Base-by-base conservation (phyloP, 2,113 vertebrate species). In the Seriola quinqueradiata region DNA sequence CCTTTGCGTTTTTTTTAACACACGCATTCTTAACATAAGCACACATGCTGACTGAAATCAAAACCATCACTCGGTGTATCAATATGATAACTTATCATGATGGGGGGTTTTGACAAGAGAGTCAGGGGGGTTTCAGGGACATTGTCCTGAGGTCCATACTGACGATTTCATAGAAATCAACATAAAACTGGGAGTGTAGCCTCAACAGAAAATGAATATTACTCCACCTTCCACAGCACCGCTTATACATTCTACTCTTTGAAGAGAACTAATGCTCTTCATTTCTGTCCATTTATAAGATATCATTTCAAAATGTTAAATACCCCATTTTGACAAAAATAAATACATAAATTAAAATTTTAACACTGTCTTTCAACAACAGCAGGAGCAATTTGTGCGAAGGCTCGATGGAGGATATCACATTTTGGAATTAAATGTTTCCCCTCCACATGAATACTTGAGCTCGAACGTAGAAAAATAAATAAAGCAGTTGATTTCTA, bases 151-250 rank as follows among this genome's bases (percentile, higher is more conserved):
- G 83, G 60, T 23, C 58, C 74, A 40, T 59, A 63, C 32, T 55
- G 68, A 91, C 81, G 86, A 95, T 96, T 96, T 96, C 95, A 95
- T 64, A 93, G 95, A 95, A 96, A 96, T 96, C 94, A 94, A 86
- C 89, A 16, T 75, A 58, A 61, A 60, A 66, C 63, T 54, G 83
- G 78, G 87, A 89, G 79, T 79, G 61, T 76, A 59, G 70, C 83
- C 75, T 76, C 10, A 44, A 5, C 32, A 28, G 10, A 76, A 77
- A 84, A 73, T 34, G 19, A 88, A 69, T 50, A 68, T 46, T 19
- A 50, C 21, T 69, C 19, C 40, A 79, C 11, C 17, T 72, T 79
- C 19, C 9, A 50, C 2, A 38, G n/a, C 28, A 63, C 0, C 3
- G 0, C 76, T 14, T 40, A 2, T 21, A 58, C 19, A 32, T 34